phyloP scores from a whole-genome alignment of 1,140 invertebrate genomes.

The Drosophila tsacasi region DNA sequence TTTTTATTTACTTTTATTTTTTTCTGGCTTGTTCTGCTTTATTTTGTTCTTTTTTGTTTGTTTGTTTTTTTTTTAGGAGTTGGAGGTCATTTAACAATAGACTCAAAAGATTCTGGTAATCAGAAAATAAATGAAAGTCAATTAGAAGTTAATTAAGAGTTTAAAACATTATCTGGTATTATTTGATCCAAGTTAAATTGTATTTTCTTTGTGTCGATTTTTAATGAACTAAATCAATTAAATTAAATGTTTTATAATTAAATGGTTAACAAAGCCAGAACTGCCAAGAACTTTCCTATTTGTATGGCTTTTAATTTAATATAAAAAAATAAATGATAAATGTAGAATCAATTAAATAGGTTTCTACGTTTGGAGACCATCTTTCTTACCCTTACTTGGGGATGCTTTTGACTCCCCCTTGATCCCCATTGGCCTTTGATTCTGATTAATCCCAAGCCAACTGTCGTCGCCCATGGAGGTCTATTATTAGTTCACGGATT shows the following conservation, averaged over 20 bases:
- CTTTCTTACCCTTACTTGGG: not conserved
- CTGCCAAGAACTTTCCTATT: not conserved
- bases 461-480: not conserved
- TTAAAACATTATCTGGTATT: not conserved
- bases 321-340: not conserved
- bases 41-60: not conserved
- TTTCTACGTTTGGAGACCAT: not conserved
- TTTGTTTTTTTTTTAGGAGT: not conserved
- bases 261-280: too few relatives aligned
- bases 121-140: conserved; percentile 7
- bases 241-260: not conserved
- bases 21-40: not conserved
- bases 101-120: not conserved
- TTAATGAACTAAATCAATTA: not conserved
- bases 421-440: not conserved
- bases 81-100: conserved; percentile 9
- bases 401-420: not conserved
- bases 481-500: conserved; percentile 7
- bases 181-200: not conserved
- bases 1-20: conserved; percentile 14
- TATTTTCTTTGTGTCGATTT: not conserved
- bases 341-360: not conserved
- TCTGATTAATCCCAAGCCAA: conserved; percentile 1
- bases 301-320: not conserved
- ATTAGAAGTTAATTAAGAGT: conserved; percentile 10